phyloP scores from a whole-genome alignment of 1,140 invertebrate genomes.

The Riptortus pedestris region DNA sequence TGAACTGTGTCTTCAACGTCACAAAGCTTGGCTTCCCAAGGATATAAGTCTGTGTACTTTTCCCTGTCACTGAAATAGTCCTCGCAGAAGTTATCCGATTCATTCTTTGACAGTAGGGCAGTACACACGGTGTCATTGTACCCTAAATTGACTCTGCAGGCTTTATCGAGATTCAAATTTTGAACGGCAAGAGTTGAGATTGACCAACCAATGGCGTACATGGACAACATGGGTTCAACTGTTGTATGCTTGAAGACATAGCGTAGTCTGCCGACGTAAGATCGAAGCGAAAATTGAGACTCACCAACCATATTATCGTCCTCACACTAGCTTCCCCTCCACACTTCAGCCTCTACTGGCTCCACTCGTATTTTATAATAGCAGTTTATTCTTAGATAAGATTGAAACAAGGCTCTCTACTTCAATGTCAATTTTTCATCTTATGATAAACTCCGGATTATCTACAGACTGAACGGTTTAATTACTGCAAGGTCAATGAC shows the following conservation, averaged over 20 bases:
- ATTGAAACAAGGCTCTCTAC: too few species aligned
- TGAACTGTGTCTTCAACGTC: conserved; percentile 58
- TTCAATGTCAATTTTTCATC: too few species aligned
- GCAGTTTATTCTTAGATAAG: too few species aligned
- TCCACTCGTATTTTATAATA: too few species aligned
- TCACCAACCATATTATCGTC: too few species aligned
- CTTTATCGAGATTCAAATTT: conserved; percentile 76
- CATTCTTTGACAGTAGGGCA: conserved; percentile 39
- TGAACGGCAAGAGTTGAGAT: conserved; percentile 63
- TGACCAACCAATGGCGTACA: conserved; percentile 68
- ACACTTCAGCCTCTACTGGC: too few species aligned
- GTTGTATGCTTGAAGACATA: conserved; percentile 48
- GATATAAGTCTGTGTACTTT: conserved; percentile 57
- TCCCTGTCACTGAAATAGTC: conserved; percentile 37
- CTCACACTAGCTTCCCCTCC: too few species aligned
- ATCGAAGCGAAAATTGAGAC: too few species aligned
- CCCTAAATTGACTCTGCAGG: conserved; percentile 65
- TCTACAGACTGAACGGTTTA: too few species aligned
- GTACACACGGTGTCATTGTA: conserved; percentile 60
- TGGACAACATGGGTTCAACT: conserved; percentile 66
- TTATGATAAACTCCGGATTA: too few species aligned
- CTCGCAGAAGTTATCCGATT: conserved; percentile 43
- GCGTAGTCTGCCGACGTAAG: neutral
- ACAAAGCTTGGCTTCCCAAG: conserved; percentile 48
- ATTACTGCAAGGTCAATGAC: too few species aligned